These are phyloP conservation scores for Rhizomys pruinosus DNA, from an alignment of 2,113 vertebrate species.

Conservation along the genomic window DNA sequence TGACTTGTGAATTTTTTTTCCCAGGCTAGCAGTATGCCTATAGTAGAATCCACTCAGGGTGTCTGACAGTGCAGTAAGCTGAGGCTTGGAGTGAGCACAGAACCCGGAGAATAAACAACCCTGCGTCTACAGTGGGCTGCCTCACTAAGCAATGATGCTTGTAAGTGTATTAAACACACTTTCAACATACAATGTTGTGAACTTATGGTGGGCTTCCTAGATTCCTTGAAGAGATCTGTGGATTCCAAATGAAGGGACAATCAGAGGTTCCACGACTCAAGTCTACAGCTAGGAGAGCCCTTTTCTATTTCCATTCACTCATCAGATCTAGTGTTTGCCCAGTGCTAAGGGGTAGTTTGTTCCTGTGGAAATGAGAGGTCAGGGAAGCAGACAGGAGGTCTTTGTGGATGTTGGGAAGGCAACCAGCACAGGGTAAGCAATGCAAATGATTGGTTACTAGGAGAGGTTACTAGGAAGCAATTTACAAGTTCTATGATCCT, in stretches of 20 bases:
- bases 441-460: rapidly evolving
- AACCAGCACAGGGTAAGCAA: not conserved
- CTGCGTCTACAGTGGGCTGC: not conserved
- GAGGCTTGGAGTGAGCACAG: not conserved
- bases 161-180: not conserved
- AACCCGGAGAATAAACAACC: no score
- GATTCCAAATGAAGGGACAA: not conserved
- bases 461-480: not conserved
- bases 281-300: not conserved
- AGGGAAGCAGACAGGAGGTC: not conserved
- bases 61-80: not conserved
- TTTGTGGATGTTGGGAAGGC: not conserved
- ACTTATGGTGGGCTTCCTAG: not conserved
- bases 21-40: no score
- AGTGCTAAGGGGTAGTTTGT: no score
- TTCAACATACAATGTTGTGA: not conserved
- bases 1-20: not conserved
- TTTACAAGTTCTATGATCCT: not conserved
- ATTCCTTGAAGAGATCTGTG: not conserved
- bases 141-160: not conserved
- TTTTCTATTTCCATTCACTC: not conserved
- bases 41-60: not conserved
- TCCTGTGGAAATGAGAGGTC: not conserved
- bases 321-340: not conserved
- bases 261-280: not conserved